phyloP scores from a whole-genome alignment of 1,140 invertebrate species.

The Neodiprion virginianus region DNA sequence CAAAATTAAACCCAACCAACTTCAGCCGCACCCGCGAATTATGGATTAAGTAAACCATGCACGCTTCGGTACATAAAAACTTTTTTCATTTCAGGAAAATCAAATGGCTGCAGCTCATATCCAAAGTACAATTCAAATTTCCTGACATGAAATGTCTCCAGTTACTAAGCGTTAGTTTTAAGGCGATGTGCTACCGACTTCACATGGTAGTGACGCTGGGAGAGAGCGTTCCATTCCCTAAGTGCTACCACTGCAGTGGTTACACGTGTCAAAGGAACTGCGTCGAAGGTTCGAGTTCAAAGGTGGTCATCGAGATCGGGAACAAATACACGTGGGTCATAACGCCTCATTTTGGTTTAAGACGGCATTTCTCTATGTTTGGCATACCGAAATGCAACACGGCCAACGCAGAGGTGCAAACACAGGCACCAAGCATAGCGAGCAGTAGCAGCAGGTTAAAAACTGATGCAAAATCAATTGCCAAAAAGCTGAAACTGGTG shows the following conservation, averaged over 20 bases:
- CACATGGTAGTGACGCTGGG: slow-evolving; percentile 57
- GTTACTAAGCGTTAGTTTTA: slow-evolving; percentile 55
- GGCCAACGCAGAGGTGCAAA: slow-evolving; percentile 43
- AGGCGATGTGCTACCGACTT: slow-evolving; percentile 58
- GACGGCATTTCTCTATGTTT: slow-evolving; percentile 58
- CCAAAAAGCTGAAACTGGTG: slow-evolving; percentile 50
- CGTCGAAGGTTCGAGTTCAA: slow-evolving; percentile 55
- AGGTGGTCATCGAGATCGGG: slow-evolving; percentile 62
- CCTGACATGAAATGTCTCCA: slow-evolving; percentile 58
- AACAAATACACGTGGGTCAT: slow-evolving; percentile 63
- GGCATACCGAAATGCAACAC: slow-evolving; percentile 59
- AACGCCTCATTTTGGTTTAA: slow-evolving; percentile 53
- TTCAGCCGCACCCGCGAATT: no score
- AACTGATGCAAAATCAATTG: slow-evolving; percentile 49
- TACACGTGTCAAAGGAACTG: slow-evolving; percentile 61
- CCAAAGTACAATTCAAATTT: slow-evolving; percentile 57
- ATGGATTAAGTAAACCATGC: no score
- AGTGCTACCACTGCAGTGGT: slow-evolving; percentile 58
- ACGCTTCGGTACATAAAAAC: neutral
- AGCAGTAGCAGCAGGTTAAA: slow-evolving; percentile 48
- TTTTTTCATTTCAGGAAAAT: slow-evolving; percentile 52
- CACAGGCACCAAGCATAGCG: slow-evolving; percentile 40
- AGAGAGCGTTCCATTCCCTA: slow-evolving; percentile 52
- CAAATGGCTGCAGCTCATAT: slow-evolving; percentile 58
- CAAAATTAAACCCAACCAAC: no score